Base-by-base conservation (phyloP, 2,888 invertebrate species). In the Marronus borbonicus region DNA sequence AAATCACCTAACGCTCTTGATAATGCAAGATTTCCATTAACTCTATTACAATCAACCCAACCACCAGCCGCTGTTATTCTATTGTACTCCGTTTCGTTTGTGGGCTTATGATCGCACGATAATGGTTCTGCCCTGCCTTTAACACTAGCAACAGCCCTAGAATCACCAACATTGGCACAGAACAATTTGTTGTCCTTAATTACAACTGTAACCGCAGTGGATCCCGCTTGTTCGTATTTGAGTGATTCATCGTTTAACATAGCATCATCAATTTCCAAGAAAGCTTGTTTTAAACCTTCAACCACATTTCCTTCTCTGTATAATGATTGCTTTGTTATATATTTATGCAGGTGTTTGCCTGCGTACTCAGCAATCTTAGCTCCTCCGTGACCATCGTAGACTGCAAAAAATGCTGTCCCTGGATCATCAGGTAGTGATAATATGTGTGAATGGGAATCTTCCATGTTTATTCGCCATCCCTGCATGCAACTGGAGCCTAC, bases 401-500 rank as follows among this genome's bases (percentile, higher is more conserved):
- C 99, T 5, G 96, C 98, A 90, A 99, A 99, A 89, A 96, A 99
- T 3, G 98, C 94, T 39, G 83, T 84, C 28, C 93, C 94, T 39
- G 97, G 96, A 88, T 99, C 99, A 86, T 97, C 97, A 1, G 97
- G 97, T 81, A 97, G 88, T 0, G 97, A 95, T 17, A 99, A 90
- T 83, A 99, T 95, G 85, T 98, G 98, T 69, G 98, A 98, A 88
- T 99, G 99, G 0, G 98, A 96, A 89, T 99, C 99, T 90, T 99
- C 99, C 99, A 99, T 99, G 82, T 97, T 97, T 78, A 98, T 94
- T 81, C 99, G 91, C 99, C 99, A 99, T 88, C 99, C 99, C 89
- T 99, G 99, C 99, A 99, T 99, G 87, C 97, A 98, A 24, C 98
- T 98, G 0, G 98, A 97, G n/a, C 97, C 99, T 4, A 99, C 97